Percentiles rank a stretch among this genome's conserved stretches.
phyloP scores from a whole-genome alignment of 2,113 vertebrate species.

The Callipepla squamata region DNA sequence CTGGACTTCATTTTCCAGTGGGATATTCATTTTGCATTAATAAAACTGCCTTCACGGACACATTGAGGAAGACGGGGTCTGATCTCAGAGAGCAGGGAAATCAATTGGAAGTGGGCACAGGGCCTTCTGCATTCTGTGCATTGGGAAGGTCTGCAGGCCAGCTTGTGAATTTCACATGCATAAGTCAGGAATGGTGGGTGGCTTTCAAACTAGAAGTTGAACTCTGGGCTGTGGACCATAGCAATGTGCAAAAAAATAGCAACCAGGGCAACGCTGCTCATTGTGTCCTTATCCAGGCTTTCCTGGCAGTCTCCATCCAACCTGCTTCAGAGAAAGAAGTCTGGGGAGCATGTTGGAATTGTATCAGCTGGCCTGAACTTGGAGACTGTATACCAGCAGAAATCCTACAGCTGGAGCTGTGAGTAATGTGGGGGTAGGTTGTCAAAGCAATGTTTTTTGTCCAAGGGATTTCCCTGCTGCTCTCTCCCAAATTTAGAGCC shows the following conservation, averaged over 20 bases:
- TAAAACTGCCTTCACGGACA: conserved; percentile 19
- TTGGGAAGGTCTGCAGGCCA: not conserved
- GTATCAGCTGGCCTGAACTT: not conserved
- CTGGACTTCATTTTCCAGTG: conserved; percentile 52
- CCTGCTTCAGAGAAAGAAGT: not conserved
- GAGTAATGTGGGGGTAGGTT: fast-evolving
- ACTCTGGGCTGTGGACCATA: not conserved
- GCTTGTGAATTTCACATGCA: not conserved
- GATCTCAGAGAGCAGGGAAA: not conserved
- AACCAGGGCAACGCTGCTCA: not conserved
- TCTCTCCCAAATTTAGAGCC: not conserved
- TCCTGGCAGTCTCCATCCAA: not conserved
- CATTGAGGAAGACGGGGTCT: not conserved
- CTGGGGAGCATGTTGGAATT: not conserved
- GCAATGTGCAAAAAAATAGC: too few species aligned
- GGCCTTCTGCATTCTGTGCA: not conserved
- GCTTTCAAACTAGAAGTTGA: not conserved
- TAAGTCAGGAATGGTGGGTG: not conserved
- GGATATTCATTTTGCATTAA: conserved; percentile 59
- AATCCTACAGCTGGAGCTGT: not conserved
- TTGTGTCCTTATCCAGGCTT: not conserved
- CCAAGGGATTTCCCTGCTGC: not conserved
- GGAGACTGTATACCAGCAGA: not conserved
- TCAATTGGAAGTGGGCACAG: not conserved
- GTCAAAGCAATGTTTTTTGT: not conserved